A percentile compares a stretch with the other conserved stretches of the same genome.
These are phyloP conservation scores for Triplophysa bombifrons DNA, from an alignment of 2,797 vertebrate genomes.

Conservation along the genomic window DNA sequence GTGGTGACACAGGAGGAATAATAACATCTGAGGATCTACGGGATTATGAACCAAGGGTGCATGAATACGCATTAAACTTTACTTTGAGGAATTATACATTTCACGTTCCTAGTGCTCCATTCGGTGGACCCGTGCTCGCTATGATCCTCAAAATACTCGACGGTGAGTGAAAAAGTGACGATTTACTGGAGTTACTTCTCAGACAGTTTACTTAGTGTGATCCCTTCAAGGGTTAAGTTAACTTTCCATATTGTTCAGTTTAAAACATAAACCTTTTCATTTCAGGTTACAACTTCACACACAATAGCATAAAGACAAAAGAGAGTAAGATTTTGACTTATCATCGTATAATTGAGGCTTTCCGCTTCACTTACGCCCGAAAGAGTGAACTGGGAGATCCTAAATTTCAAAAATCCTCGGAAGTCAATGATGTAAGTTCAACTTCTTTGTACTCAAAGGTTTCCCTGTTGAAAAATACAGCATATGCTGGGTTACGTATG, in stretches of 20 bases:
- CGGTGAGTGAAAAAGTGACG: constrained; percentile 72
- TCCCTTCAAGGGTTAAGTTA: too few relatives aligned
- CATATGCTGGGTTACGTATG: too few relatives aligned
- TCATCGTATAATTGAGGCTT: constrained; percentile 91
- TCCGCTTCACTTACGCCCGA: constrained; percentile 91
- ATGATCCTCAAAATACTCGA: constrained; percentile 94
- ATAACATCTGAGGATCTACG: constrained; percentile 84
- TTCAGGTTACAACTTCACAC: constrained; percentile 88
- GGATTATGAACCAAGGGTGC: constrained; percentile 80
- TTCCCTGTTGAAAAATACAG: too few relatives aligned
- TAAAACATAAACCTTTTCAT: background rate
- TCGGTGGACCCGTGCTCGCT: constrained; percentile 88
- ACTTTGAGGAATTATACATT: constrained; percentile 83
- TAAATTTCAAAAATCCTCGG: constrained; percentile 65
- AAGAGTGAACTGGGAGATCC: constrained; percentile 90
- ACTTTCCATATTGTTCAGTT: background rate
- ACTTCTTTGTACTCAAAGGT: too few relatives aligned
- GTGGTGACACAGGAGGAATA: constrained; percentile 83
- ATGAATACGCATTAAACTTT: constrained; percentile 80
- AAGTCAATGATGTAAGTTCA: constrained; percentile 74
- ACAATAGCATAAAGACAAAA: constrained; percentile 74
- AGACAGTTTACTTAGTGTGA: too few relatives aligned
- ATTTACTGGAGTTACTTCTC: too few relatives aligned
- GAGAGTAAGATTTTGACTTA: constrained; percentile 86
- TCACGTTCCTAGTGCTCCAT: constrained; percentile 83